Evolutionary conservation across 1,140 invertebrate genomes (phyloP).

Genomic region (Ceratoteleas bidentatus): DNA sequence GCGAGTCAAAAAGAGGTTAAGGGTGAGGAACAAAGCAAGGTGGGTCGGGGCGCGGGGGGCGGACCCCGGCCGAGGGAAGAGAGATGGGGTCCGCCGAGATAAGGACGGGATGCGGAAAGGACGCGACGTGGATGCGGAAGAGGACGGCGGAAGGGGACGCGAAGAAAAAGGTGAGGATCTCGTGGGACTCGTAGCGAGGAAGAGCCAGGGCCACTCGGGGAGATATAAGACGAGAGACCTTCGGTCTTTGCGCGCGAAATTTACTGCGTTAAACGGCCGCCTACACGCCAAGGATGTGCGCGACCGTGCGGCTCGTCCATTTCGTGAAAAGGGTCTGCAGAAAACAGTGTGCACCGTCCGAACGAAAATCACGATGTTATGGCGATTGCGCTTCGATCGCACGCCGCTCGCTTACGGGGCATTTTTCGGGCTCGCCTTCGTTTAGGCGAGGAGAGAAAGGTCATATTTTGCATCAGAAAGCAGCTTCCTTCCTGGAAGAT

Average conservation of each 20-base stretch:
- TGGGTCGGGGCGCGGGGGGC: conserved; percentile 5
- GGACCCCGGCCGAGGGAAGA: conserved; percentile 38
- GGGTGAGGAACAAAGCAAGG: conserved; percentile 42
- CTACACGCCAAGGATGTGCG: conserved; percentile 64
- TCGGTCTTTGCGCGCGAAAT: conserved; percentile 73
- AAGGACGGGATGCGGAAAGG: conserved; percentile 59
- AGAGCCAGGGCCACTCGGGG: conserved; percentile 74
- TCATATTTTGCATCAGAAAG: no score
- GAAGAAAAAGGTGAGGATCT: conserved; percentile 69
- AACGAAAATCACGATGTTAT: conserved; percentile 51
- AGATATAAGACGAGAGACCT: conserved; percentile 67
- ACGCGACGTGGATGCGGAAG: conserved; percentile 43
- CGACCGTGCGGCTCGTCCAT: conserved; percentile 48
- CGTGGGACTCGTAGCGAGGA: conserved; percentile 75
- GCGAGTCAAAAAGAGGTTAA: conserved; percentile 54
- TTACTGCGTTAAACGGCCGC: conserved; percentile 75
- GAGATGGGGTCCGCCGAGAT: conserved; percentile 12
- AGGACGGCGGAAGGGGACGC: conserved; percentile 42
- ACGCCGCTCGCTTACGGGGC: not conserved
- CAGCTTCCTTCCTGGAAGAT: no score
- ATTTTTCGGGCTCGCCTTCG: no score
- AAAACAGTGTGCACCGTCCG: conserved; percentile 49
- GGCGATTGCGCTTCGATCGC: conserved; percentile 30
- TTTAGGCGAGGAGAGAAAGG: no score
- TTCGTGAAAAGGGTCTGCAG: conserved; percentile 49